Evolutionary conservation across 1,140 invertebrate species (phyloP).

Genomic region (Periplaneta americana): DNA sequence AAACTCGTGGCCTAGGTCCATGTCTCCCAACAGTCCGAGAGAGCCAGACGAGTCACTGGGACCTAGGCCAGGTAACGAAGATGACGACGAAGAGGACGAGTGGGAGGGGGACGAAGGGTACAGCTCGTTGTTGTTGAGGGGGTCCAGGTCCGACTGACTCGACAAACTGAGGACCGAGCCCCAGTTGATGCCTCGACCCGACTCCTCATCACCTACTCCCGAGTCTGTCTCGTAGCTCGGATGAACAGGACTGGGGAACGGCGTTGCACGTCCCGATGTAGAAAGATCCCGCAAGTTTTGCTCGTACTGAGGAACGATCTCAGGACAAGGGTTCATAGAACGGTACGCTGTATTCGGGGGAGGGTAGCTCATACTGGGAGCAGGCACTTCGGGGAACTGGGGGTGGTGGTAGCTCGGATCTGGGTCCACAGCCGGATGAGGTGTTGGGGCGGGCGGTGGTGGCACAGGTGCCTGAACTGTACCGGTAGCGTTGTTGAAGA

Average conservation of each 20-base stretch:
- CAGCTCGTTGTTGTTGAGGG: conserved; percentile 71
- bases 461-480: conserved; percentile 18
- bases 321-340: conserved; percentile 37
- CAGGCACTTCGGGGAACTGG: conserved; percentile 38
- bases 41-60: conserved; percentile 34
- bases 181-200: conserved; percentile 77
- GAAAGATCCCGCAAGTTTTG: conserved; percentile 24
- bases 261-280: conserved; percentile 26
- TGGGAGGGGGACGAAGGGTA: conserved; percentile 47
- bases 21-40: conserved; percentile 17
- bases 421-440: conserved; percentile 20
- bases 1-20: conserved; percentile 27
- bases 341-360: conserved; percentile 45
- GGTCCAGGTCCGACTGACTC: conserved; percentile 75
- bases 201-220: conserved; percentile 71
- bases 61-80: conserved; percentile 9
- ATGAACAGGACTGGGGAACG: conserved; percentile 25
- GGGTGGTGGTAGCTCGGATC: conserved; percentile 29
- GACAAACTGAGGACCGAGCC: conserved; percentile 82
- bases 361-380: conserved; percentile 55
- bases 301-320: conserved; percentile 26
- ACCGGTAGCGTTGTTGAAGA: conserved; percentile 15
- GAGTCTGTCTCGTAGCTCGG: conserved; percentile 57
- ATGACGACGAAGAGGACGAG: conserved; percentile 37
- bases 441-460: conserved; percentile 18